Evolutionary conservation across 2,888 invertebrate genomes (phyloP).

Genomic region (Troglohyphantes excavatus): DNA sequence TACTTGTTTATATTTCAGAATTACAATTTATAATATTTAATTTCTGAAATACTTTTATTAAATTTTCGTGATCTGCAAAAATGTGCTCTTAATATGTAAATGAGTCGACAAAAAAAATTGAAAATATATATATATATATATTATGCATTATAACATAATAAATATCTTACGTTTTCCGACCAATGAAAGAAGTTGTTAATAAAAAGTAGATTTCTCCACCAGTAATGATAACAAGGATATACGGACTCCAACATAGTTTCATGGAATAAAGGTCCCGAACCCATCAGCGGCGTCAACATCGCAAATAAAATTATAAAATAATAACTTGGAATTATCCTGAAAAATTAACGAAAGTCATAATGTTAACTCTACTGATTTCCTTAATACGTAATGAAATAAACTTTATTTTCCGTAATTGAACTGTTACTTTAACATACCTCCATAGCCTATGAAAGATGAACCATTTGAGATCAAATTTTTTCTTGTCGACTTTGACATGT

Average conservation of each 20-base stretch:
- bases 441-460: conserved; percentile 22
- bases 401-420: too few relatives aligned
- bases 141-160: too few relatives aligned
- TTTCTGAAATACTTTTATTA: too few relatives aligned
- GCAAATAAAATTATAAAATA: conserved; percentile 64
- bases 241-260: conserved; percentile 32
- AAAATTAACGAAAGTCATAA: neutral
- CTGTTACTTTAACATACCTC: neutral
- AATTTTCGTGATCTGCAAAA: too few relatives aligned
- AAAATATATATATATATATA: too few relatives aligned
- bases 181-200: conserved; percentile 66
- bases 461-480: conserved; percentile 9
- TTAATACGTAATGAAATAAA: too few relatives aligned
- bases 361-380: too few relatives aligned
- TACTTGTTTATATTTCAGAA: too few relatives aligned
- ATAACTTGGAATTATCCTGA: conserved; percentile 60
- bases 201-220: conserved; percentile 76
- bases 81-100: too few relatives aligned
- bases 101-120: too few relatives aligned
- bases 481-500: conserved; percentile 33
- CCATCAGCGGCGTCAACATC: conserved; percentile 38
- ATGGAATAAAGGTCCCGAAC: conserved; percentile 66
- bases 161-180: too few relatives aligned
- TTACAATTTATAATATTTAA: too few relatives aligned
- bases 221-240: conserved; percentile 48